Percentiles rank a stretch among this genome's conserved stretches.
phyloP scores from a whole-genome alignment of 37 sponge, comb jelly and placozoan species.

The Aplysina aerophoba region DNA sequence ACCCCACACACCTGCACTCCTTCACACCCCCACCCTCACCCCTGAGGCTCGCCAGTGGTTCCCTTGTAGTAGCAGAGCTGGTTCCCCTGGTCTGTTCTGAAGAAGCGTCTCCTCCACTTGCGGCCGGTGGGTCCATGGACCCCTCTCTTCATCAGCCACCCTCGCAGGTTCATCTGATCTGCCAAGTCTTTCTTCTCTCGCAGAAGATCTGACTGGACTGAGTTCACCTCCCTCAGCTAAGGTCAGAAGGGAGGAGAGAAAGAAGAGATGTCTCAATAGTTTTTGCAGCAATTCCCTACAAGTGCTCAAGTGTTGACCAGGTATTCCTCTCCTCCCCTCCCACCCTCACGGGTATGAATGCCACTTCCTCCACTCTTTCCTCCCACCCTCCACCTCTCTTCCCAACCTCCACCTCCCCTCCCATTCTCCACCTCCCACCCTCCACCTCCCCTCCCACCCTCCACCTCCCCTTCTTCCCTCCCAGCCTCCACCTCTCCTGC shows the following conservation, averaged over 20 bases:
- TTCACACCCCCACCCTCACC: too few relatives aligned
- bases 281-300: too few relatives aligned
- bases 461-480: neutral
- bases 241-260: neutral
- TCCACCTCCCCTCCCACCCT: neutral
- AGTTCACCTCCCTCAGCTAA: neutral
- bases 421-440: conserved; percentile 16
- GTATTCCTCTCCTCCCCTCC: neutral
- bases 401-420: too few relatives aligned
- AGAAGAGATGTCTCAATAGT: neutral
- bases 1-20: too few relatives aligned
- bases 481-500: neutral
- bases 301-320: too few relatives aligned
- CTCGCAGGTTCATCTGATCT: conserved; percentile 38
- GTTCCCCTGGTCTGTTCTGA: conserved; percentile 67
- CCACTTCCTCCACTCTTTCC: too few relatives aligned
- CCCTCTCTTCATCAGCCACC: conserved; percentile 78
- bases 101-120: conserved; percentile 75
- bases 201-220: neutral
- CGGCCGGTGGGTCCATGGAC: conserved; percentile 73
- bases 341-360: neutral
- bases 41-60: conserved; percentile 45
- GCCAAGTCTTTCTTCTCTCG: conserved; percentile 17
- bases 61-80: conserved; percentile 77
- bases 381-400: too few relatives aligned